phyloP scores from a whole-genome alignment of 2,113 vertebrate species.

The Saguinus midas region DNA sequence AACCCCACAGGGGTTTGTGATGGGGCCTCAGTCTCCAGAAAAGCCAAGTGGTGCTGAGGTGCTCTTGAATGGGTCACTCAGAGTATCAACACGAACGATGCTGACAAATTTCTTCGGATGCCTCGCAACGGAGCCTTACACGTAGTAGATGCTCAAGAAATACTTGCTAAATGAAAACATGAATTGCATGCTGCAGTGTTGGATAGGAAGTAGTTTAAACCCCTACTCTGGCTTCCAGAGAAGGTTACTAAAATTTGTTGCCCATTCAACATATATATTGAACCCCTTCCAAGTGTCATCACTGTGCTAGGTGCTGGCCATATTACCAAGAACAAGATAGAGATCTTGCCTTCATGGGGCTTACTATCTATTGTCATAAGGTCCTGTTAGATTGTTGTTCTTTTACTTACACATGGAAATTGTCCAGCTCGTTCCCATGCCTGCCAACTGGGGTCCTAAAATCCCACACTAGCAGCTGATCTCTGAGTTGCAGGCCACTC shows the following conservation, averaged over 20 bases:
- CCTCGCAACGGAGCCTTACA: background rate
- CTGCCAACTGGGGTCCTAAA: background rate
- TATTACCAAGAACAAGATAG: background rate
- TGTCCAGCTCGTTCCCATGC: background rate
- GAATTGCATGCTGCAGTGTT: background rate
- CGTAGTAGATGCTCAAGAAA: constrained; percentile 18
- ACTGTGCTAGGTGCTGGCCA: background rate
- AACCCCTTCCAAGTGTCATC: background rate
- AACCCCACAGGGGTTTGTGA: background rate
- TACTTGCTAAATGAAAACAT: background rate
- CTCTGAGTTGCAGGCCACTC: background rate
- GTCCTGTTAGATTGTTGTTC: background rate
- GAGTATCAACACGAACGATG: background rate
- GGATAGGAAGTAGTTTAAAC: background rate
- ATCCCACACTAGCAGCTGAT: background rate
- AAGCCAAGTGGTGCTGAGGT: background rate
- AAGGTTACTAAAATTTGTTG: background rate
- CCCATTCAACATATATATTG: background rate
- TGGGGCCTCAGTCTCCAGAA: background rate
- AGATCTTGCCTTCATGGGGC: background rate
- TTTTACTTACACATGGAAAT: background rate
- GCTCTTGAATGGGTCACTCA: background rate
- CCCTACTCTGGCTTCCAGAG: background rate
- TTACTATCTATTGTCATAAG: background rate
- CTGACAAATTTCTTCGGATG: background rate